A percentile compares a stretch with the other conserved stretches of the same genome.
Evolutionary conservation across 1,140 invertebrate genomes (phyloP).

Genomic region (Bombus waltoni): DNA sequence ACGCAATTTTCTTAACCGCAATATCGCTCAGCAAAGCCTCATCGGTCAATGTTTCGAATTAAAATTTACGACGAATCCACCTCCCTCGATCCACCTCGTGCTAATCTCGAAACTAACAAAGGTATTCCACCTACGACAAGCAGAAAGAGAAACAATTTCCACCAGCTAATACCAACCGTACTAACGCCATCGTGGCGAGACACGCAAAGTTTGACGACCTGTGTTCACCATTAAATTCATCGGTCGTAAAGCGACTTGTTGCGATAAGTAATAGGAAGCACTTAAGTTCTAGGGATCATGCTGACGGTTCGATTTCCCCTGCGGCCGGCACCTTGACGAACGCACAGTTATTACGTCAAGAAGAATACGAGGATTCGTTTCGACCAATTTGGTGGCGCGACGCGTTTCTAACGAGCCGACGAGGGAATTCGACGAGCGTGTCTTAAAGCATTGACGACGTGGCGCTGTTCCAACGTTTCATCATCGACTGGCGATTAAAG

Average conservation of each 20-base stretch:
- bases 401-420: slow-evolving; percentile 32
- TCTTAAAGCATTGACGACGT: slow-evolving; percentile 13
- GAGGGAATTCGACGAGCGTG: slow-evolving; percentile 10
- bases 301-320: neutral
- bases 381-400: slow-evolving; percentile 27
- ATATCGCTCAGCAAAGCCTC: no score
- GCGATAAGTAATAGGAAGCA: neutral
- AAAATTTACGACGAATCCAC: neutral
- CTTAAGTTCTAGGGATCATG: neutral
- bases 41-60: neutral
- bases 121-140: neutral
- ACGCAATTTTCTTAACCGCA: no score
- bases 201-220: slow-evolving; percentile 39
- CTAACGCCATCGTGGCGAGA: slow-evolving; percentile 14
- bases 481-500: neutral
- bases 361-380: slow-evolving; percentile 18
- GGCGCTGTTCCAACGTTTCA: neutral
- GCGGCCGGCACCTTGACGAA: neutral
- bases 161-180: slow-evolving; percentile 2
- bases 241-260: neutral
- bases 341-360: neutral
- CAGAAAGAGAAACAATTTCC: neutral
- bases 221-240: slow-evolving; percentile 19
- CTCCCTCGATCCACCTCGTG: no score
- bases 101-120: neutral